phyloP scores from a whole-genome alignment of 2,888 invertebrate species.

The Zygogramma bicolorata region DNA sequence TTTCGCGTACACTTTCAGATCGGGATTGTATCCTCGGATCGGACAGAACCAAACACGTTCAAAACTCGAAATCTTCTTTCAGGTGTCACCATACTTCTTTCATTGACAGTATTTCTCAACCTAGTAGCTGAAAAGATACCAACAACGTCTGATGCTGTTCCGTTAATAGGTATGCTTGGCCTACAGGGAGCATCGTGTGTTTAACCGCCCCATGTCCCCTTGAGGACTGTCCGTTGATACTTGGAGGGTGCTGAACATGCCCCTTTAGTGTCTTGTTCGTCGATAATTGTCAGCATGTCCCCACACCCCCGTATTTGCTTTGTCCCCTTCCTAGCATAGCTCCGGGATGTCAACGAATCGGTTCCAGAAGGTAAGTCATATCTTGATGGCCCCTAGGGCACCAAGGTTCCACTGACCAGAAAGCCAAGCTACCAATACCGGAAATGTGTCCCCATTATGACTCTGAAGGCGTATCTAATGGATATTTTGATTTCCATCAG shows the following conservation, averaged over 20 bases:
- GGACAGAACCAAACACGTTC: conserved; percentile 55
- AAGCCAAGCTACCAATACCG: neutral
- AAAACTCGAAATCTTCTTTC: conserved; percentile 66
- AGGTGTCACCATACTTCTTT: conserved; percentile 97
- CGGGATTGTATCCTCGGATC: conserved; percentile 11
- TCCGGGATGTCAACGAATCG: neutral
- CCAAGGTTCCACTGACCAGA: neutral
- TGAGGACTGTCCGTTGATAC: conserved; percentile 68
- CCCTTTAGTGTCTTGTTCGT: conserved; percentile 32
- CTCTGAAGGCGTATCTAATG: conserved; percentile 66
- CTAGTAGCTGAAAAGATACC: conserved; percentile 98
- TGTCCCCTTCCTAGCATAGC: conserved; percentile 36
- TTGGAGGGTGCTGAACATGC: conserved; percentile 64
- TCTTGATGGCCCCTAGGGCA: neutral
- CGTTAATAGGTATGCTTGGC: conserved; percentile 79
- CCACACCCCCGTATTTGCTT: conserved; percentile 36
- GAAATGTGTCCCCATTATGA: neutral
- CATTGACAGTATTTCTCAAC: conserved; percentile 97
- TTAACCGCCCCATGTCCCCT: conserved; percentile 65
- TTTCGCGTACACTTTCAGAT: conserved; percentile 30
- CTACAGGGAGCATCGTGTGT: conserved; percentile 67
- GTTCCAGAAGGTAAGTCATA: neutral
- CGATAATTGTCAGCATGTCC: conserved; percentile 51
- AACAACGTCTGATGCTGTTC: conserved; percentile 85
- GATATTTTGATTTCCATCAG: conserved; percentile 77